These are phyloP conservation scores for Acleris cristana DNA, from an alignment of 2,888 invertebrate genomes.

Conservation along the genomic window DNA sequence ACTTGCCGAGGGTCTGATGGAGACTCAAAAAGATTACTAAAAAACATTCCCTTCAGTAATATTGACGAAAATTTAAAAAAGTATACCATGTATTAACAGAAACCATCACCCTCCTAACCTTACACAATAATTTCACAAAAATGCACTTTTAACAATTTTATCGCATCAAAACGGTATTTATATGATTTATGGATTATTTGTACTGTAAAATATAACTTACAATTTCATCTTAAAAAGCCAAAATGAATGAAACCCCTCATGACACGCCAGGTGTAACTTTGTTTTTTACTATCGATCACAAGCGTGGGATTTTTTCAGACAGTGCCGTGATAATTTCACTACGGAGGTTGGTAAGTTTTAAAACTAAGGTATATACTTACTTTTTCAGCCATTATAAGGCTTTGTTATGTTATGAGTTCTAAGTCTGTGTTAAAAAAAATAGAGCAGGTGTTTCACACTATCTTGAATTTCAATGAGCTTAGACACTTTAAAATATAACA, in stretches of 20 bases:
- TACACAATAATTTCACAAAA: constrained; percentile 42
- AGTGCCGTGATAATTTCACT: constrained; percentile 13
- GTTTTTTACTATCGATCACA: constrained; percentile 36
- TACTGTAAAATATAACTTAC: constrained; percentile 48
- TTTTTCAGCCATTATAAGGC: constrained; percentile 61
- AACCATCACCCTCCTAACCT: constrained; percentile 15
- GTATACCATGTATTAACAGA: constrained; percentile 7
- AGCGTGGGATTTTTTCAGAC: constrained; percentile 17
- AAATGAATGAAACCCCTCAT: constrained; percentile 37
- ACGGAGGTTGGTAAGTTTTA: constrained; percentile 14
- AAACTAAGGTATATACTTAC: constrained; percentile 47
- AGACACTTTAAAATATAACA: constrained; percentile 12
- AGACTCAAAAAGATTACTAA: no score
- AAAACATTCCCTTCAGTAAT: no score
- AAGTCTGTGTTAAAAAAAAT: constrained; percentile 35
- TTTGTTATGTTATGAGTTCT: constrained; percentile 21
- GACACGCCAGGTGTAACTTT: constrained; percentile 32
- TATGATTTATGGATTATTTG: constrained; percentile 41
- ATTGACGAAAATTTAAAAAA: background rate
- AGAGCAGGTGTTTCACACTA: constrained; percentile 43
- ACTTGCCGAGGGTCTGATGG: no score
- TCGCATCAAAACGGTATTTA: constrained; percentile 40
- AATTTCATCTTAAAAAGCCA: constrained; percentile 49
- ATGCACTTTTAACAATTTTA: constrained; percentile 37
- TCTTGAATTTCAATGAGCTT: constrained; percentile 2